Evolutionary conservation across 2,797 vertebrate species (phyloP), one percentile per base, ranked within the genome.

Genomic region (Enteromius argenteus): DNA sequence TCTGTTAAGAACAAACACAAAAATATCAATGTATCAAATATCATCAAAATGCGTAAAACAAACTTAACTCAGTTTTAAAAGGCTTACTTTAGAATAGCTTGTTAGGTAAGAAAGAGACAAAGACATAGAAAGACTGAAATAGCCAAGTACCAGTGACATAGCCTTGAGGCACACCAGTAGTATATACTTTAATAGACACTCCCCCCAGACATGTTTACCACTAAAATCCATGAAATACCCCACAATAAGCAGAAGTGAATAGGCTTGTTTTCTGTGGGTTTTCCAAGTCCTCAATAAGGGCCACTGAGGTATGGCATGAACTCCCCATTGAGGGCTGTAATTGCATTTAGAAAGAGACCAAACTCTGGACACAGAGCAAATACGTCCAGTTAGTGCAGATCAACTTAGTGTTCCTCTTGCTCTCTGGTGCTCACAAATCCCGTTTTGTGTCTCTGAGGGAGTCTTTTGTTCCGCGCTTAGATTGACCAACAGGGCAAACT

Each of bases 251-350:
- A 79, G 32, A 80, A 58, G 60, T 62, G 44, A 84, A 58, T 78
- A 81, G 88, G 88, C 73, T 89, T 87, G 0, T 35, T 87, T 88
- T 83, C 91, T 0, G 60, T 87, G 76, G 89, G 83, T 79, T 88
- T 92, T 90, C 90, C 86, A 73, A 86, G 44, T 86, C 76, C 89
- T 79, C 77, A 69, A 81, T 69, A 89, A 75, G 72, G 86, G 87
- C 84, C 87, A 87, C 84, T 87, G 23, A 87, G 85, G 89, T 83
- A 89, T 66, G 84, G 14, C 81, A 91, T 85, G 90, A 82, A 85
- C 81, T 86, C 80, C 83, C 68, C 88, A 88, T 85, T 89, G 89
- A 90, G 88, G 89, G 88, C 86, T 89, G 89, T 92, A 91, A 93
- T 91, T 90, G 90, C 74, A 88, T 90, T 86, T 87, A 88, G 84